Evolutionary conservation across 2,113 vertebrate genomes (phyloP).

Genomic region (Actinemys pallida): DNA sequence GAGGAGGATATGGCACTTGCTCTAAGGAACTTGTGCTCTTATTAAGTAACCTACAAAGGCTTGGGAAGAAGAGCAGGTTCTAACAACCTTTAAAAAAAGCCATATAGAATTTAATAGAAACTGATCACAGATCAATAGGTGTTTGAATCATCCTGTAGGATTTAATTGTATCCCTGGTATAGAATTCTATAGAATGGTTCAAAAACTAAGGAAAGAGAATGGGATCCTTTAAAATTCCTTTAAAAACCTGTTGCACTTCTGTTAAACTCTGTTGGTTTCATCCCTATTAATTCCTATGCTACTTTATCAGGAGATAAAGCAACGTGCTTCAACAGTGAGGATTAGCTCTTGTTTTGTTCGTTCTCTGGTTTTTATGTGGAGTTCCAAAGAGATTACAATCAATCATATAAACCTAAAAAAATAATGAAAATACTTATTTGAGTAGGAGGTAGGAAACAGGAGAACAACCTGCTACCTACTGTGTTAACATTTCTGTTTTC

Average conservation of each 20-base stretch:
- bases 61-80: not conserved
- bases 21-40: not conserved
- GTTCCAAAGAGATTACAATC: not conserved
- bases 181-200: not conserved
- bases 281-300: not conserved
- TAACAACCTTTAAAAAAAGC: not conserved
- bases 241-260: not conserved
- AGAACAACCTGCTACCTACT: not conserved
- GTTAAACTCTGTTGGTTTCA: not conserved
- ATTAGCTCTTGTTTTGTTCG: not conserved
- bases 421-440: not conserved
- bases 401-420: not conserved
- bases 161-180: not conserved
- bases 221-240: not conserved
- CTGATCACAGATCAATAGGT: not conserved
- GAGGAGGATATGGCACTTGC: not conserved
- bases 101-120: not conserved
- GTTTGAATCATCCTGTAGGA: not conserved
- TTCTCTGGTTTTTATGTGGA: not conserved
- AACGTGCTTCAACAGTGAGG: not conserved
- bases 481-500: not conserved
- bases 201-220: not conserved
- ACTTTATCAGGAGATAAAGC: not conserved
- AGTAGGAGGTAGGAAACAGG: not conserved
- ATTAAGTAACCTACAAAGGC: not conserved